Conservation (phyloP, 2,797 vertebrate genomes). For the Amblyopsis hoosieri region DNA sequence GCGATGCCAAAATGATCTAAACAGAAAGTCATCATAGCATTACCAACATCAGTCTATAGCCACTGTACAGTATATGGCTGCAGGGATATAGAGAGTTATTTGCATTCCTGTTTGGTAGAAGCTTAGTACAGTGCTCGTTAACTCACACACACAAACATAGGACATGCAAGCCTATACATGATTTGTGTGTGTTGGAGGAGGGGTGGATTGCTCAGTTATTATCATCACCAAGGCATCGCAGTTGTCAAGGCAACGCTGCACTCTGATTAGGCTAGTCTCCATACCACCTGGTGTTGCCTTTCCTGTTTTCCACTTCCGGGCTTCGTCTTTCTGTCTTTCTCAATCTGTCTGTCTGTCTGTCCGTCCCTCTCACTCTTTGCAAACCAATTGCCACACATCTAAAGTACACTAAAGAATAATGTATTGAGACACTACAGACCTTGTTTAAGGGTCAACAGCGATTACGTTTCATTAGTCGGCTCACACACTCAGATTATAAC, state of each 20-base stretch:
- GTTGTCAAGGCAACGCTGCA: conserved; percentile 77
- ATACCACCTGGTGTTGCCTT: conserved; percentile 70
- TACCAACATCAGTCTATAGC: background rate
- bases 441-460: too few relatives aligned
- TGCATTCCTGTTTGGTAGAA: too few relatives aligned
- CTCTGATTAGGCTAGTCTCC: conserved; percentile 69
- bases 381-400: background rate
- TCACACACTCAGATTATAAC: too few relatives aligned
- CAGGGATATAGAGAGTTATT: too few relatives aligned
- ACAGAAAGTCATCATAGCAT: background rate
- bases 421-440: background rate
- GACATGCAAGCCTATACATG: background rate
- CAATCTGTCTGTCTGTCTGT: background rate
- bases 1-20: too few relatives aligned
- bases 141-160: conserved; percentile 13
- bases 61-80: too few relatives aligned
- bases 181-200: conserved; percentile 14
- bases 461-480: too few relatives aligned
- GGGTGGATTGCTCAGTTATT: conserved; percentile 54
- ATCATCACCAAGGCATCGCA: conserved; percentile 73
- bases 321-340: background rate
- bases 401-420: background rate
- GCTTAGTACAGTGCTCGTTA: background rate
- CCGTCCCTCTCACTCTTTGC: background rate
- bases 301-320: conserved; percentile 8